Percentiles rank a stretch among this genome's conserved stretches.
phyloP scores from a whole-genome alignment of 2,888 invertebrate species.

The Clunio marinus region DNA sequence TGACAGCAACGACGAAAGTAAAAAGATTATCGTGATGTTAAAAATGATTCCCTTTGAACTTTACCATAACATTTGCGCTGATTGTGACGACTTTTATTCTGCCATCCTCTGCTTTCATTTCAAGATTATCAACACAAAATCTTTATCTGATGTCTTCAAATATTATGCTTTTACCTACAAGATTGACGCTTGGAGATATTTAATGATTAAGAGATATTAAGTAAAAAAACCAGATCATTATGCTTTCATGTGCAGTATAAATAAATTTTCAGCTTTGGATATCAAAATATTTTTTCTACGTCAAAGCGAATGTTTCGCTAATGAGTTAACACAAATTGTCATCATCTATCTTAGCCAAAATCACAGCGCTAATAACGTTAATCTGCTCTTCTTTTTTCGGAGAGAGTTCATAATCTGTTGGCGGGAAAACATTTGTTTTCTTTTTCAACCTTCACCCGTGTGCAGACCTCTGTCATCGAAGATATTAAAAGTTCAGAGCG shows the following conservation, averaged over 20 bases:
- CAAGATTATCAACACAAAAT: not conserved
- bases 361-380: too few species aligned
- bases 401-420: too few species aligned
- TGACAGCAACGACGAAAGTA: too few species aligned
- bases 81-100: not conserved
- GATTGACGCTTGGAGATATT: too few species aligned
- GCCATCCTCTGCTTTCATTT: not conserved
- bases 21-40: too few species aligned
- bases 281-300: not conserved
- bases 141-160: not conserved
- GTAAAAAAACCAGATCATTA: not conserved
- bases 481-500: not conserved
- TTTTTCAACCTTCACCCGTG: not conserved
- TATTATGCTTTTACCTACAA: too few species aligned
- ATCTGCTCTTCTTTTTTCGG: too few species aligned
- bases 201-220: not conserved
- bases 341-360: not conserved
- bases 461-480: conserved; percentile 4
- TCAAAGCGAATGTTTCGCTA: not conserved
- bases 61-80: not conserved
- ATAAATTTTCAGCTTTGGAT: not conserved
- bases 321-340: not conserved
- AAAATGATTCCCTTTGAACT: not conserved
- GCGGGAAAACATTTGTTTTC: too few species aligned
- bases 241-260: not conserved